Conservation (phyloP, 2,888 invertebrate species). For the Boloria selene region DNA sequence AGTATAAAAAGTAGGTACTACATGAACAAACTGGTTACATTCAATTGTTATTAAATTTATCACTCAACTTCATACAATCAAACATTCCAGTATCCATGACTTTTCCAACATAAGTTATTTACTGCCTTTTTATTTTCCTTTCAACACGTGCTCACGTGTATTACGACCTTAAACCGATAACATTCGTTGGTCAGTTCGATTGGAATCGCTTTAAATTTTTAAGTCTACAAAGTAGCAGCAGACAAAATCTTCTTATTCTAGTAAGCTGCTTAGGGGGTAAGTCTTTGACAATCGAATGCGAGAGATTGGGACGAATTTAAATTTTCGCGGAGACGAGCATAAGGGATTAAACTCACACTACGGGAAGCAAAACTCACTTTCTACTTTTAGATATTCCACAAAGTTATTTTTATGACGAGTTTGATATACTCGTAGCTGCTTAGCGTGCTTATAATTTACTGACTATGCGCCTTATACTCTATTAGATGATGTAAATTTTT, state of each 20-base stretch:
- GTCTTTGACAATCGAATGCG: conserved; percentile 76
- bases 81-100: too few relatives aligned
- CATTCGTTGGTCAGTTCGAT: conserved; percentile 39
- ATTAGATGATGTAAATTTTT: too few relatives aligned
- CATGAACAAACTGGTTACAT: too few relatives aligned
- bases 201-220: conserved; percentile 57
- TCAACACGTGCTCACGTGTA: background rate
- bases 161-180: conserved; percentile 17
- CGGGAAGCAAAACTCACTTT: conserved; percentile 5
- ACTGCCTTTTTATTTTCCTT: background rate
- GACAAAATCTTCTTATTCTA: conserved; percentile 71
- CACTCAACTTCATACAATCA: too few relatives aligned
- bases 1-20: too few relatives aligned
- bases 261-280: conserved; percentile 73
- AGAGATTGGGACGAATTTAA: conserved; percentile 54
- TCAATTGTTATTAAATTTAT: too few relatives aligned
- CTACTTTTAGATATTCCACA: background rate
- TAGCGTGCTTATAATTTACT: too few relatives aligned
- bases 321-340: conserved; percentile 43
- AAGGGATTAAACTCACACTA: conserved; percentile 34
- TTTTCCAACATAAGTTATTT: too few relatives aligned
- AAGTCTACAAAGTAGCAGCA: conserved; percentile 63
- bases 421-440: too few relatives aligned
- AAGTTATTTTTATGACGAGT: background rate
- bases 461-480: too few relatives aligned